Evolutionary conservation across 2,797 vertebrate species (phyloP), one percentile per base, ranked within the genome.

Genomic region (Propithecus perrieri): DNA sequence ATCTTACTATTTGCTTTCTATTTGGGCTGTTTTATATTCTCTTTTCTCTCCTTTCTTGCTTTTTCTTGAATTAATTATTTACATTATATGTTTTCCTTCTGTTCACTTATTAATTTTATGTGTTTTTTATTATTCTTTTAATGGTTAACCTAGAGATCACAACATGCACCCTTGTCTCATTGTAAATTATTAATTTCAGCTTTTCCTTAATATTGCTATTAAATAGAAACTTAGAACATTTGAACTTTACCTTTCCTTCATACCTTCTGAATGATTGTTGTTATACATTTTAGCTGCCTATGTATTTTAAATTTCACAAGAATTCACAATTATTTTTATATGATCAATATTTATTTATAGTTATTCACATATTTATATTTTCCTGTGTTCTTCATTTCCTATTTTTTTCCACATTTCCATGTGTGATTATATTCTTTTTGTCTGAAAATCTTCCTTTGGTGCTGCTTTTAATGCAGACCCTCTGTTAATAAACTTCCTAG

Each of bases 1-100:
- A 89, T 85, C 53, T 84, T 96, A 78, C 38, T 24, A 79, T 85
- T 81, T 94, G n/a, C 26, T 96, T 96, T 74, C 30, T 76, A 65
- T 96, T 93, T 84, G 7, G 28, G 15, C 9, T 83, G 22, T 41
- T 94, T 93, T 24, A 17, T 80, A 41, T 85, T 89, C 20, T 92
- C 14, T 69, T 78, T 94, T 79, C 4, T 74, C 13, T 85, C 57
- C 20, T 85, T 94, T 69, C 24, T 53, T 48, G n/a, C 2, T 46
- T 94, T 94, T 91, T 59, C 38, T 80, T 75, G 28, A 46, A 89
- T 63, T 35, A 78, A 74, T 63, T 41, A 81, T 61, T 89, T 76
- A 28, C 8, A 35, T 26, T 24, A 83, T 63, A 85, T 18, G 65
- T 80, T 94, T 92, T 92, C 15, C 4, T 72, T 20, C 33, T 80